Base-by-base conservation (phyloP, 2,888 invertebrate genomes). In the Nomada hirtipes region DNA sequence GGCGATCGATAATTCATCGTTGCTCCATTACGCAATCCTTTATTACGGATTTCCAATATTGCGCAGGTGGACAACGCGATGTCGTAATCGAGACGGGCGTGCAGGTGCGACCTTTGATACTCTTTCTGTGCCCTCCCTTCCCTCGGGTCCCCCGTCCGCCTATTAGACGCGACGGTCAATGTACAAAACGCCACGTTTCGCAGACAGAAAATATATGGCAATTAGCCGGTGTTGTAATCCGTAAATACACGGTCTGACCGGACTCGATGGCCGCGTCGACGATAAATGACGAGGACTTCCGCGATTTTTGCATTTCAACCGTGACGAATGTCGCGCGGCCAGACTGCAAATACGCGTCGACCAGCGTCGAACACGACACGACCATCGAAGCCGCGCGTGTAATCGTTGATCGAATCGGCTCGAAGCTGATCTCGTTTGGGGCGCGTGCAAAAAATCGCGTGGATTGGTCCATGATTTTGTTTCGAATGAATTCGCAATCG, bases 21-120 rank as follows among this genome's bases (percentile, higher is more conserved):
- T 76, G 42, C 59, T 36, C n/a, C 52, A 29, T 82, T 82, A 65
- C 61, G 75, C 67, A 71, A 76, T 67, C 20, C 77, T 23, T 55
- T 52, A 50, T 53, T 61, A 69, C 70, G 73, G 65, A 84, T 81
- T 72, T 82, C 64, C 80, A 59, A 77, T 11, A 65, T 44, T 55
- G 55, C 29, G 75, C 81, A 83, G 80, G 77, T 77, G 84, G 57
- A 71, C 44, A 57, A 64, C 42, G 71, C 57, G 36, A 20, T 77
- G 77, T 72, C 75, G 75, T 79, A 82, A 83, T 72, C 75, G 47
- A 68, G 75, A 44, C 67, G 26, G 52, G 70, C 71, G 82, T 82
- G 74, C 84, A 81, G 83, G 64, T 81, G 81, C 68, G 81, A 84
- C 84, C 81, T 84, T 75, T 84, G 77, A 47, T 74, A 77, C 69